Percentiles rank a stretch among this genome's conserved stretches.
Evolutionary conservation across 2,113 vertebrate species (phyloP).

Genomic region (Zeus faber): DNA sequence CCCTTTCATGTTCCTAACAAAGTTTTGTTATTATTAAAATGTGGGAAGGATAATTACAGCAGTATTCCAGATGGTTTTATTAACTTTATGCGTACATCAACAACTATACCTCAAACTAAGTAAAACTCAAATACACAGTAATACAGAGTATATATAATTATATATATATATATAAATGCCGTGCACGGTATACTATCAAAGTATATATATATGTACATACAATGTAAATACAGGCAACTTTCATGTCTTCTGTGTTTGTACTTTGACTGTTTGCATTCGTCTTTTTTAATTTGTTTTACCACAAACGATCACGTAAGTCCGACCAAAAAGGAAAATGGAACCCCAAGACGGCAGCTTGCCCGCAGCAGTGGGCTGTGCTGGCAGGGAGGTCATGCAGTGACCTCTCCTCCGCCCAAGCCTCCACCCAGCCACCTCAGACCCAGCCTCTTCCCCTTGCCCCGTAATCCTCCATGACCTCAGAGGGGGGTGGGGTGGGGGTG

Average conservation of each 20-base stretch:
- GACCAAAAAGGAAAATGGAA: background rate
- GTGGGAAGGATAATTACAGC: background rate
- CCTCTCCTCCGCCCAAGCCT: slow-evolving; percentile 33
- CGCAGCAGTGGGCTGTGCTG: too few relatives aligned
- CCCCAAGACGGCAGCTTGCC: too few relatives aligned
- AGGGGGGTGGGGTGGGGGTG: slow-evolving; percentile 10
- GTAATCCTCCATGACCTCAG: slow-evolving; percentile 56
- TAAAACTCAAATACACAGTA: too few relatives aligned
- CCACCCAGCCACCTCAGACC: slow-evolving; percentile 55
- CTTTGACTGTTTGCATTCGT: too few relatives aligned
- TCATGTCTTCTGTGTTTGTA: too few relatives aligned
- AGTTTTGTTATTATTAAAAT: background rate
- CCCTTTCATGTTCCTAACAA: background rate
- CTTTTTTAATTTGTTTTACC: background rate
- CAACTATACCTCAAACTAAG: too few relatives aligned
- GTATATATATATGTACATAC: too few relatives aligned
- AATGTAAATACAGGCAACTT: too few relatives aligned
- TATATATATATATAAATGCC: too few relatives aligned
- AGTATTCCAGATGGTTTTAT: background rate
- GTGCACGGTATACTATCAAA: too few relatives aligned
- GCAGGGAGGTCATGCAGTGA: slow-evolving; percentile 20
- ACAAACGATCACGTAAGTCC: background rate
- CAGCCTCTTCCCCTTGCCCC: slow-evolving; percentile 55
- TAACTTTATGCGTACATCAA: background rate
- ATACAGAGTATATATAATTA: too few relatives aligned